These are phyloP conservation scores for Andrena flavipes DNA, from an alignment of 2,888 invertebrate genomes.

Conservation along the genomic window DNA sequence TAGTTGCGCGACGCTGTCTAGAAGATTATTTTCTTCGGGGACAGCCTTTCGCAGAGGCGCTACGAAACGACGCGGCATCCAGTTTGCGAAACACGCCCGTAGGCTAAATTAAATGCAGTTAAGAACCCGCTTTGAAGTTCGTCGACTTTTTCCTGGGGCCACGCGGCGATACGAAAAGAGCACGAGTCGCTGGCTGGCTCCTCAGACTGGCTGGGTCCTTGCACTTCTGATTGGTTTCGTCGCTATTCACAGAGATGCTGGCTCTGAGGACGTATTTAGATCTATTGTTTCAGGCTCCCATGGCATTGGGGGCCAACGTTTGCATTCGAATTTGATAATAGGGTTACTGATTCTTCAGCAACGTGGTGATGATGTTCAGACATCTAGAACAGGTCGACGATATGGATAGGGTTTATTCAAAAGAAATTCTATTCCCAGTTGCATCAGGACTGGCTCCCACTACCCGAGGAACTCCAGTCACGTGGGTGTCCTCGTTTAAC, in stretches of 20 bases:
- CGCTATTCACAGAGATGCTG: not conserved
- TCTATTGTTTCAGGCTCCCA: not conserved
- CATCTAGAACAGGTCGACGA: too few relatives aligned
- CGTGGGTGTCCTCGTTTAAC: not conserved
- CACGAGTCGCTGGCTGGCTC: not conserved
- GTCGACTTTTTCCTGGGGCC: conserved; percentile 18
- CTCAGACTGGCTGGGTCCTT: not conserved
- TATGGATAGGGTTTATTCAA: not conserved
- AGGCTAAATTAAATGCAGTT: conserved; percentile 48
- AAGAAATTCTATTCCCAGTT: not conserved
- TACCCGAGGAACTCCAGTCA: not conserved
- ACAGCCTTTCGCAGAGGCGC: not conserved
- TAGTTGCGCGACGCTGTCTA: conserved; percentile 17
- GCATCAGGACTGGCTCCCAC: not conserved
- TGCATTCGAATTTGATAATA: not conserved
- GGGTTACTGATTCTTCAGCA: not conserved
- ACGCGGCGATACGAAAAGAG: conserved; percentile 12
- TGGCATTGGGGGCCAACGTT: not conserved
- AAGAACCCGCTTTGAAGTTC: conserved; percentile 38
- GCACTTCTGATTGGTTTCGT: not conserved
- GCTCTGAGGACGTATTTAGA: not conserved
- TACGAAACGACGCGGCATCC: conserved; percentile 20
- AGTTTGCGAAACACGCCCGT: conserved; percentile 42
- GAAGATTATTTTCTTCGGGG: conserved; percentile 33
- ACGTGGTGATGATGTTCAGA: too few relatives aligned